A percentile compares a stretch with the other conserved stretches of the same genome.
Conservation (phyloP, 1,140 invertebrate genomes). For the Cotesia chilonis region DNA sequence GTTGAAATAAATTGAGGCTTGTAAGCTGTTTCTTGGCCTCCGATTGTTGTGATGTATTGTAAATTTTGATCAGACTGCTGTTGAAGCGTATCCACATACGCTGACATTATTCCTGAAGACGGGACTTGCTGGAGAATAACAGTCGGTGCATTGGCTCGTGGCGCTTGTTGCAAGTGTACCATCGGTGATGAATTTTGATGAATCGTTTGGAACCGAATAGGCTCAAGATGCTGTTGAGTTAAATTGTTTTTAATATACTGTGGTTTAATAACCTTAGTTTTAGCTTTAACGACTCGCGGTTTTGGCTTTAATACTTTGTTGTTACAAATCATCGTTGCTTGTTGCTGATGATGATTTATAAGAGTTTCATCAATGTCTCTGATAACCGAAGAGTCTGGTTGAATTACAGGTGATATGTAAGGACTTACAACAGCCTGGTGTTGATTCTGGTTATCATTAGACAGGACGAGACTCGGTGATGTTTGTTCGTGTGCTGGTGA, state of each 20-base stretch:
- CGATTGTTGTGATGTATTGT: constrained; percentile 76
- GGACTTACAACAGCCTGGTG: constrained; percentile 47
- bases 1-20: constrained; percentile 71
- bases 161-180: constrained; percentile 54
- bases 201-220: constrained; percentile 52
- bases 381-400: constrained; percentile 41
- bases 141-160: constrained; percentile 61
- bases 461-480: constrained; percentile 10
- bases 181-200: constrained; percentile 51
- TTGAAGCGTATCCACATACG: constrained; percentile 74
- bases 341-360: constrained; percentile 45
- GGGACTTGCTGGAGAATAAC: constrained; percentile 75
- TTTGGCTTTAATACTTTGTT: constrained; percentile 50
- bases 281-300: constrained; percentile 49
- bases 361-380: constrained; percentile 39
- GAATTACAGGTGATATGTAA: constrained; percentile 44
- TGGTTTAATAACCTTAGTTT: constrained; percentile 51
- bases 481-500: constrained; percentile 43
- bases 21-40: constrained; percentile 64
- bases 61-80: constrained; percentile 73
- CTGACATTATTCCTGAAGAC: constrained; percentile 73
- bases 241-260: constrained; percentile 51
- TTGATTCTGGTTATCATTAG: constrained; percentile 1
- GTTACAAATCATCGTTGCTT: neutral
- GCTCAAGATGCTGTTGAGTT: constrained; percentile 41